Base-by-base conservation (phyloP, 2,797 vertebrate species). In the Eulemur mongoz region DNA sequence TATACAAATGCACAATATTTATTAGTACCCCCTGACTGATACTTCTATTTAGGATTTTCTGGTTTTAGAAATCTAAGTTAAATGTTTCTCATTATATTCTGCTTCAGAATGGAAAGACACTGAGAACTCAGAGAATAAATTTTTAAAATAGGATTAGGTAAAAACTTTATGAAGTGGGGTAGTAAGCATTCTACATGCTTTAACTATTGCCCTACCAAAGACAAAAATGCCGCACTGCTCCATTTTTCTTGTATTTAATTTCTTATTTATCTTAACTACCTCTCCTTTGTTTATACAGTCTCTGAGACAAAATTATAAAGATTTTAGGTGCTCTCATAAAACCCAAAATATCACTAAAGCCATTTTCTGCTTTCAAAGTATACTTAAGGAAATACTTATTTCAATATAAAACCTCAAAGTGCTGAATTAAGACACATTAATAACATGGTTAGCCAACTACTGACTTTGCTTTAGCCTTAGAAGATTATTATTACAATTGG, bases 331-430 rank as follows among this genome's bases (percentile, higher is more conserved):
- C 67, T 85, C 7, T 89, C 94, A 85, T 65, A 89, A 97, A 97
- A 92, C 30, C 35, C 20, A 89, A 94, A 91, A 84, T 52, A 78
- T 27, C 30, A 96, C 43, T 52, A 82, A 91, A 87, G 69, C 20
- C 61, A 85, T 82, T 91, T 96, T 86, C 40, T 65, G 63, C 85
- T 81, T 95, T 91, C 54, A 93, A 95, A 96, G 32, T 83, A 12
- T 93, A 92, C 59, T 96, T 93, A 91, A 96, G 97, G 82, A 96
- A 96, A 89, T 91, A 22, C n/a, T 89, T 93, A 84, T 89, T 93
- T 97, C 63, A 89, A 80, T 93, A 83, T 87, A 94, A 97, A 90
- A 86, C 43, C 40, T 70, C 52, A 81, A 54, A 89, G 30, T 69
- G 8, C 65, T 86, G 43, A 88, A 80, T 89, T 92, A 92, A 96